Evolutionary conservation across 2,888 invertebrate genomes (phyloP).

Genomic region (Habrosyne pyritoides): DNA sequence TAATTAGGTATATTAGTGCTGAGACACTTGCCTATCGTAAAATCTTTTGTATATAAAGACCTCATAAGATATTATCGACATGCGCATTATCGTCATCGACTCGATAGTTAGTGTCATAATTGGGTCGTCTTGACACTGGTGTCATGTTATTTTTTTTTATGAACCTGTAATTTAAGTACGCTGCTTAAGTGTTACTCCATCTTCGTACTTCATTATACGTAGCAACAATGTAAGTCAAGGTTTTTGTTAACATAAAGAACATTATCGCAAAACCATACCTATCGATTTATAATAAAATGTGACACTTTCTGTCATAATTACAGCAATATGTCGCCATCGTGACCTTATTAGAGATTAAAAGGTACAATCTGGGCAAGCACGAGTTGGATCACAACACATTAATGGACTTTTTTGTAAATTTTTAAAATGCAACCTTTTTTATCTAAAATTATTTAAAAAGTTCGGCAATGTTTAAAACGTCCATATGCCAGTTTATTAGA

Average conservation of each 20-base stretch:
- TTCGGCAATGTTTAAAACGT: no score
- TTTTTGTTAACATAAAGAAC: slow-evolving; percentile 1
- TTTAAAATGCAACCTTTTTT: no score
- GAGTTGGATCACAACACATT: no score
- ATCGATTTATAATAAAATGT: background rate
- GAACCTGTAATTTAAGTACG: background rate
- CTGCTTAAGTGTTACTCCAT: background rate
- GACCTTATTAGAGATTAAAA: no score
- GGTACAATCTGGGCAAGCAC: no score
- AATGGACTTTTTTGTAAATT: no score
- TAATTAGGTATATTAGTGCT: background rate
- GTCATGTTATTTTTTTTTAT: slow-evolving; percentile 3
- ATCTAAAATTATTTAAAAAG: no score
- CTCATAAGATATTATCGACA: slow-evolving; percentile 24
- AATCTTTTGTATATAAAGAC: slow-evolving; percentile 1
- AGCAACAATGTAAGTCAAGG: background rate
- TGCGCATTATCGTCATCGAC: slow-evolving; percentile 18
- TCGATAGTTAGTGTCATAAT: slow-evolving; percentile 15
- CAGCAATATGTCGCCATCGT: no score
- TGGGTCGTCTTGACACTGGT: background rate
- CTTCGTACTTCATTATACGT: background rate
- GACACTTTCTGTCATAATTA: background rate
- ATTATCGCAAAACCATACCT: background rate
- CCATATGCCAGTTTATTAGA: no score
- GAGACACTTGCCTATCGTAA: background rate